phyloP scores from a whole-genome alignment of 2,888 invertebrate genomes.

The Allacma fusca region DNA sequence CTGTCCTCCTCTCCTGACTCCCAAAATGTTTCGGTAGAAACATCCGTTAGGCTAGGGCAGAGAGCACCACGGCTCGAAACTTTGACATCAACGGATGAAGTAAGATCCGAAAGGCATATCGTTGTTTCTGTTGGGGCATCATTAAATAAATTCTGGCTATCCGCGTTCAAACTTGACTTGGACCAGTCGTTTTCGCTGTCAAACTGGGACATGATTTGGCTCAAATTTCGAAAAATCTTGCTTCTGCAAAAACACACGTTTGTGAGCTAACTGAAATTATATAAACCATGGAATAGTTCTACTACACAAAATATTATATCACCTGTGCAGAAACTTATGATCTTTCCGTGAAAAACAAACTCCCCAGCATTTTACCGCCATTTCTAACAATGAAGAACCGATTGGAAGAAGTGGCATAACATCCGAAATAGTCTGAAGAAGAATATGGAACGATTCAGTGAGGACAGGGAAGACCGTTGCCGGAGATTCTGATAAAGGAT shows the following conservation, averaged over 20 bases:
- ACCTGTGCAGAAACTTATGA: constrained; percentile 84
- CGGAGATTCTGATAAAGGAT: constrained; percentile 59
- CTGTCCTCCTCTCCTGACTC: constrained; percentile 96
- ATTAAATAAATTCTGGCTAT: constrained; percentile 17
- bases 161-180: constrained; percentile 46
- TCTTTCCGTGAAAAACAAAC: constrained; percentile 87
- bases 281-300: too few relatives aligned
- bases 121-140: constrained; percentile 45
- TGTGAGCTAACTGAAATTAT: not conserved
- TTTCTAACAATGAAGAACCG: constrained; percentile 86
- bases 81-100: constrained; percentile 78
- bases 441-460: constrained; percentile 80
- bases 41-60: constrained; percentile 90
- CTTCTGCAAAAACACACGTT: constrained; percentile 72
- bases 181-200: constrained; percentile 76
- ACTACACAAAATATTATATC: constrained; percentile 58
- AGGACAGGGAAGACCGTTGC: constrained; percentile 64
- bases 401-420: constrained; percentile 87
- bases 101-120: constrained; percentile 70
- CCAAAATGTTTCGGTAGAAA: constrained; percentile 98
- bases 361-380: constrained; percentile 93
- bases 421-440: constrained; percentile 90
- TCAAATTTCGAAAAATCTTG: constrained; percentile 94
- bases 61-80: constrained; percentile 94
- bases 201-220: constrained; percentile 90